These are phyloP conservation scores for Norana najaformis DNA, from an alignment of 2,888 invertebrate genomes.

Conservation along the genomic window DNA sequence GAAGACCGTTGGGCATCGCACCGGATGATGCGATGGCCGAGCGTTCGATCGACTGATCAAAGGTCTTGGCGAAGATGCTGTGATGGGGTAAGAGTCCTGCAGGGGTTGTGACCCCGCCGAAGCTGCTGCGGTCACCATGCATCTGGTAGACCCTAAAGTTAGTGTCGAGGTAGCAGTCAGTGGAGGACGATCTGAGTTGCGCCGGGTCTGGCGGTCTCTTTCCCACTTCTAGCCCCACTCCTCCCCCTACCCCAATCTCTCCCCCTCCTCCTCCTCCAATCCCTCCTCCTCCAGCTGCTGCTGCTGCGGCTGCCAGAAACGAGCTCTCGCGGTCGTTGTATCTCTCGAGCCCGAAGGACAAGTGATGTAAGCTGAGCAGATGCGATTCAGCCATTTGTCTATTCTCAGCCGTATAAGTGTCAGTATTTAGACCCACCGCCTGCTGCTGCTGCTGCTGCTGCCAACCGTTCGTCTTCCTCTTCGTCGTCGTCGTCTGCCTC, in stretches of 20 bases:
- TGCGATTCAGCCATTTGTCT: constrained; percentile 23
- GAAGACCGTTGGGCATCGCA: background rate
- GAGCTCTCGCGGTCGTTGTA: constrained; percentile 17
- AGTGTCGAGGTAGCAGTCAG: background rate
- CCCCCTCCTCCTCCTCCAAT: background rate
- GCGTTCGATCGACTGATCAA: background rate
- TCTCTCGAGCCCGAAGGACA: constrained; percentile 22
- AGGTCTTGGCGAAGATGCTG: constrained; percentile 19
- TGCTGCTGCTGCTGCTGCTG: background rate
- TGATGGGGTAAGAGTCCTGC: background rate
- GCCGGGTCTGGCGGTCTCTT: background rate
- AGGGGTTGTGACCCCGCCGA: background rate
- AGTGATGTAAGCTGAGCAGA: constrained; percentile 22
- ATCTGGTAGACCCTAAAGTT: constrained; percentile 16
- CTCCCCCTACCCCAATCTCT: background rate
- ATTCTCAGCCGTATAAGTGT: constrained; percentile 14
- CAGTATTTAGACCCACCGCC: constrained; percentile 17
- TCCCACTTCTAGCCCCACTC: constrained; percentile 2
- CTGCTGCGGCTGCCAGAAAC: constrained; percentile 6
- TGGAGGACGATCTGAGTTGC: background rate
- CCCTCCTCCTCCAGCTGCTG: background rate
- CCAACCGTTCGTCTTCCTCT: background rate
- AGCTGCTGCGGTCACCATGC: background rate
- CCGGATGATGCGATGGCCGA: background rate
- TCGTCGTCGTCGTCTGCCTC: background rate